phyloP scores from a whole-genome alignment of 2,888 invertebrate genomes.

The Cataglyphis cursor region DNA sequence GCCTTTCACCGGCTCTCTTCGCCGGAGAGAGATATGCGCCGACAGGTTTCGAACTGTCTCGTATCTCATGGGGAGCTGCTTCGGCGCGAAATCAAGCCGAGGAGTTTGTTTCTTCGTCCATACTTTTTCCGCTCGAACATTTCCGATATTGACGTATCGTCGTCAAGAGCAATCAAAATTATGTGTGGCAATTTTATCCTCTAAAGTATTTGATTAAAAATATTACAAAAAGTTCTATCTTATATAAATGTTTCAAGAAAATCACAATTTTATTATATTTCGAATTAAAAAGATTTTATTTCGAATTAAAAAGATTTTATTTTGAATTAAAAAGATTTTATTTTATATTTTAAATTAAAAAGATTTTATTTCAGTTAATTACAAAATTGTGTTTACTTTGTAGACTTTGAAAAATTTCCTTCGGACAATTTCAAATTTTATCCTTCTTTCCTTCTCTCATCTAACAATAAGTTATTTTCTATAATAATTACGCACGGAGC shows the following conservation, averaged over 20 bases:
- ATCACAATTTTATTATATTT: neutral
- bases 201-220: neutral
- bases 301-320: neutral
- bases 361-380: neutral
- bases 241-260: neutral
- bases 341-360: neutral
- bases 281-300: neutral
- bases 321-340: neutral
- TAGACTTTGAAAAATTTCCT: neutral
- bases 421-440: neutral
- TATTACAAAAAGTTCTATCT: neutral
- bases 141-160: neutral
- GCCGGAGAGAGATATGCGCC: constrained; percentile 66
- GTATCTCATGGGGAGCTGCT: constrained; percentile 46
- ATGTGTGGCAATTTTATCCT: neutral
- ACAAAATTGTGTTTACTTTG: neutral
- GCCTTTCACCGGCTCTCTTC: constrained; percentile 55
- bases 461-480: neutral
- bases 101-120: constrained; percentile 50
- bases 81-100: constrained; percentile 60
- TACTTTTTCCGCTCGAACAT: constrained; percentile 30
- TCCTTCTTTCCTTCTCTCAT: neutral
- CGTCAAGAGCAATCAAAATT: neutral
- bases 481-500: neutral
- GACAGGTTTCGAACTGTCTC: constrained; percentile 73